Evolutionary conservation across 1,140 invertebrate species (phyloP).

Genomic region (Drosophila pachea): DNA sequence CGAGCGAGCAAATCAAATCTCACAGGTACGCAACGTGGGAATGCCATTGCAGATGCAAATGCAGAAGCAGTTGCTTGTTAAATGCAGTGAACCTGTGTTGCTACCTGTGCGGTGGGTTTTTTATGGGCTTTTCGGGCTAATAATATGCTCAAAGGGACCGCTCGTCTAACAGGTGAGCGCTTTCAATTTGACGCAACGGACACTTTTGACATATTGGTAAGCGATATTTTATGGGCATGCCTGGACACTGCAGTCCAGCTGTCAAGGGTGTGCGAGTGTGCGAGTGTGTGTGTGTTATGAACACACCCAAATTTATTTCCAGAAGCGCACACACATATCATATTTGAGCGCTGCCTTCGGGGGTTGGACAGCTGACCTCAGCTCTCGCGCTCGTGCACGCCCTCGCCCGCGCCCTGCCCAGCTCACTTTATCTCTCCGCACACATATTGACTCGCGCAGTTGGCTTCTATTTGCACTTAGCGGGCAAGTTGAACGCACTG

Average conservation of each 20-base stretch:
- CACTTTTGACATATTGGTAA: constrained; percentile 54
- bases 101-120: constrained; percentile 6
- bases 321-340: constrained; percentile 53
- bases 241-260: constrained; percentile 24
- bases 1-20: constrained; percentile 39
- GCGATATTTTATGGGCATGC: constrained; percentile 46
- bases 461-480: constrained; percentile 41
- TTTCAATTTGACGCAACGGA: constrained; percentile 32
- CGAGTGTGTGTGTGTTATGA: constrained; percentile 27
- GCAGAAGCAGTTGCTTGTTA: neutral
- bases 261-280: constrained; percentile 10
- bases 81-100: neutral
- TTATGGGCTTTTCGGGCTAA: constrained; percentile 8
- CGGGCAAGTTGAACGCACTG: constrained; percentile 59
- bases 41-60: constrained; percentile 42
- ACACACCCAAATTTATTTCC: constrained; percentile 65
- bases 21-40: constrained; percentile 51
- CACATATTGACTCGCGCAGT: constrained; percentile 29
- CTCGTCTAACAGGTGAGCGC: constrained; percentile 54
- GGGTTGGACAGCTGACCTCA: constrained; percentile 54
- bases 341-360: constrained; percentile 33
- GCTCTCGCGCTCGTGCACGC: neutral
- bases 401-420: neutral
- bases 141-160: too few species aligned
- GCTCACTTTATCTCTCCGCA: constrained; percentile 25